Percentiles rank a stretch among this genome's conserved stretches.
Evolutionary conservation across 2,797 vertebrate genomes (phyloP).

Genomic region (Danio jaintianensis): DNA sequence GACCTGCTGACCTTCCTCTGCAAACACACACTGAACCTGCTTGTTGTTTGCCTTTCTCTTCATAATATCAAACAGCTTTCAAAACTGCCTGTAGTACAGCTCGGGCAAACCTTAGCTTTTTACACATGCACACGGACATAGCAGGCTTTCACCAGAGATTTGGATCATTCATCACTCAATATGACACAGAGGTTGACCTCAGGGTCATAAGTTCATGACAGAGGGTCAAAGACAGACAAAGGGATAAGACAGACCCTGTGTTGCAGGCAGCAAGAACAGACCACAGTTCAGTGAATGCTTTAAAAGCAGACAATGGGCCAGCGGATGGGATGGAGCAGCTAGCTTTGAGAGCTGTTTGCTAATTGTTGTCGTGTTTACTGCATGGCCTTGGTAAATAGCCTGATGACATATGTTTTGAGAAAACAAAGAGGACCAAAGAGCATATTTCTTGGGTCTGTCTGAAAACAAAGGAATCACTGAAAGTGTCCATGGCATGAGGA

Average conservation of each 20-base stretch:
- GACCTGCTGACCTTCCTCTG: constrained; percentile 22
- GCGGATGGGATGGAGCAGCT: constrained; percentile 37
- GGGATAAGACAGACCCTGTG: background rate
- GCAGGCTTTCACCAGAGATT: background rate
- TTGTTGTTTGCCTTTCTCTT: constrained; percentile 16
- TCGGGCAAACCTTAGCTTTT: background rate
- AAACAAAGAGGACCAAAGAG: background rate
- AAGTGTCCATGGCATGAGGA: no score
- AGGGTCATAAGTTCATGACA: constrained; percentile 39
- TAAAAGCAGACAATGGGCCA: constrained; percentile 46
- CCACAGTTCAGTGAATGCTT: constrained; percentile 49
- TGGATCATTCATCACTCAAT: background rate
- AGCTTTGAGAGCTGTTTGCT: constrained; percentile 62
- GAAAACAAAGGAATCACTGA: background rate
- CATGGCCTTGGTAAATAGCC: constrained; percentile 68
- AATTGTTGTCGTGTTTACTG: constrained; percentile 73
- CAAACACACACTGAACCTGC: constrained; percentile 33
- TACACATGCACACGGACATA: constrained; percentile 32
- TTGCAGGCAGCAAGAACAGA: constrained; percentile 52
- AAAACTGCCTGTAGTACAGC: background rate
- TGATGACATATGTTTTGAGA: constrained; percentile 58
- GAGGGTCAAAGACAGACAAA: constrained; percentile 26
- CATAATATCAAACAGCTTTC: background rate
- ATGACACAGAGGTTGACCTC: constrained; percentile 51
- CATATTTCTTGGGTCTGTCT: background rate